These are phyloP conservation scores for Aegotheles bennettii DNA, from an alignment of 2,113 vertebrate species.

Conservation along the genomic window DNA sequence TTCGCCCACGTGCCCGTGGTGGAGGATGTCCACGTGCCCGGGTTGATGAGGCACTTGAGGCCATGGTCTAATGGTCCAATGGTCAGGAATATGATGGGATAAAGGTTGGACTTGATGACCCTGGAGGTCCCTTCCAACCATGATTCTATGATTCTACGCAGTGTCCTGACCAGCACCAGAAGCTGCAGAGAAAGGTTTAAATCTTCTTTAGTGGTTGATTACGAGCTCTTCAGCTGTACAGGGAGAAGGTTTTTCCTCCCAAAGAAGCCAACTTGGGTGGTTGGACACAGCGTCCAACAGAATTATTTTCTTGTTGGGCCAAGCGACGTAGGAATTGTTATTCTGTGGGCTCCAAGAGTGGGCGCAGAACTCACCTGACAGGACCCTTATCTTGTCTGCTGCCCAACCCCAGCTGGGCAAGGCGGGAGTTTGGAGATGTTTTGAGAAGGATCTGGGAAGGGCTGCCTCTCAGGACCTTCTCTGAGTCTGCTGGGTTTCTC, in stretches of 20 bases:
- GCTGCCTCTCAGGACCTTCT: not conserved
- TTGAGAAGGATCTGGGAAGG: not conserved
- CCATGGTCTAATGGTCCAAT: too few relatives aligned
- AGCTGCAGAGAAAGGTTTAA: not conserved
- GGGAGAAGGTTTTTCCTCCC: not conserved
- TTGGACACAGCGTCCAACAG: not conserved
- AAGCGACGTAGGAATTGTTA: not conserved
- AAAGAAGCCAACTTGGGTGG: fast-evolving
- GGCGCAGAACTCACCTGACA: not conserved
- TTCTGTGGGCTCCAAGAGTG: not conserved
- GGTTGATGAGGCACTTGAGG: too few relatives aligned
- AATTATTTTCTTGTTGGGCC: not conserved
- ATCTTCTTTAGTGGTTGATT: not conserved
- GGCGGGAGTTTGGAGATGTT: not conserved
- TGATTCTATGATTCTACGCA: too few relatives aligned
- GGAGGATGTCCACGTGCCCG: too few relatives aligned
- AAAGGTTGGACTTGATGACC: too few relatives aligned
- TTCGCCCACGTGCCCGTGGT: fast-evolving
- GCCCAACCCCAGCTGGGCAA: fast-evolving
- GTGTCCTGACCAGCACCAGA: not conserved
- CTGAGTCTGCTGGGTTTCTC: not conserved
- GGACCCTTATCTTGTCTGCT: not conserved
- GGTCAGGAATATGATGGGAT: too few relatives aligned
- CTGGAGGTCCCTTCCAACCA: too few relatives aligned
- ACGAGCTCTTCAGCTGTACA: not conserved